phyloP scores from a whole-genome alignment of 2,888 invertebrate species.

The Spialia ferax region DNA sequence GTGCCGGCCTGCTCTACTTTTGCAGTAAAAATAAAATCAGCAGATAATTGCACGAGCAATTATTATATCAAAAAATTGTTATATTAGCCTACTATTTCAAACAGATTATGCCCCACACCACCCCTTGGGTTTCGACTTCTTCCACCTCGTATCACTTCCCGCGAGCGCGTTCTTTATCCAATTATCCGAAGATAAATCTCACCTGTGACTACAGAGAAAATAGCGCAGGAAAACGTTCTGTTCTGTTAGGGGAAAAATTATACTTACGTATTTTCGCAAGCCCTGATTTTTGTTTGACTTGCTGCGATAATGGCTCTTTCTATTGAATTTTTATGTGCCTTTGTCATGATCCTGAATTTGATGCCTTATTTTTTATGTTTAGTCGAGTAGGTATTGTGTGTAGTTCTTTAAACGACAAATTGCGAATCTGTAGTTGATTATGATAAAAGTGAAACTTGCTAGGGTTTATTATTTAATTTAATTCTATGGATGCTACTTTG shows the following conservation, averaged over 20 bases:
- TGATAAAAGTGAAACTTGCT: neutral
- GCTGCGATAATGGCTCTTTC: constrained; percentile 36
- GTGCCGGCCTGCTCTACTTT: too few relatives aligned
- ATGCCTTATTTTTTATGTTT: neutral
- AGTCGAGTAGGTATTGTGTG: neutral
- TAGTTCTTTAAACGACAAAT: neutral
- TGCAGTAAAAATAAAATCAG: too few relatives aligned
- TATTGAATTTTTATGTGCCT: constrained; percentile 38
- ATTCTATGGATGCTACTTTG: too few relatives aligned
- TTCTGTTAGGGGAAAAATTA: constrained; percentile 70
- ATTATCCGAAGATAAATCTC: constrained; percentile 86
- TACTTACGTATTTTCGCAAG: constrained; percentile 56
- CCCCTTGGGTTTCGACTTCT: constrained; percentile 58
- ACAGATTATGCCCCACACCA: constrained; percentile 54
- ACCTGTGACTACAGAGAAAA: constrained; percentile 84
- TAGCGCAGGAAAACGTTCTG: constrained; percentile 72
- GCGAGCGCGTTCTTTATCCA: constrained; percentile 85
- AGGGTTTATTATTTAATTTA: too few relatives aligned
- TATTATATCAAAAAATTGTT: constrained; percentile 1
- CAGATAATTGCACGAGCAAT: neutral
- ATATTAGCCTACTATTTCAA: constrained; percentile 4
- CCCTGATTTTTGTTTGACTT: constrained; percentile 46
- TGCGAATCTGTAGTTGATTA: neutral
- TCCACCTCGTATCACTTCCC: constrained; percentile 81
- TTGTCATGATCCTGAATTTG: constrained; percentile 10